phyloP scores from a whole-genome alignment of 2,888 invertebrate species.

The Dinocampus coccinellae region DNA sequence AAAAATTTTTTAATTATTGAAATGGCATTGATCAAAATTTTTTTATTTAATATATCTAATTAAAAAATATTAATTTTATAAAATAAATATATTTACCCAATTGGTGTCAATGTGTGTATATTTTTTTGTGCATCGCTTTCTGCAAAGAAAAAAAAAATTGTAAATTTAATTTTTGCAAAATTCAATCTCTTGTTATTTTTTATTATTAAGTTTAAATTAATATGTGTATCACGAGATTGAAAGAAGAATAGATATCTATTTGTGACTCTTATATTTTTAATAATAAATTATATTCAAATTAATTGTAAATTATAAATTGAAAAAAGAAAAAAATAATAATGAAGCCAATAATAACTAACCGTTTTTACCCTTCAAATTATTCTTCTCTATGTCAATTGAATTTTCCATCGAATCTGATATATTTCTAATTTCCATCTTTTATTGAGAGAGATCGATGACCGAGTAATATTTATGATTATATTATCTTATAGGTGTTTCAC shows the following conservation, averaged over 20 bases:
- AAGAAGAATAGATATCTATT: background rate
- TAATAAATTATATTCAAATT: background rate
- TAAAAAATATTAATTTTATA: background rate
- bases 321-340: too few species aligned
- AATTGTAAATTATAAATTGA: background rate
- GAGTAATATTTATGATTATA: background rate
- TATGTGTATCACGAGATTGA: background rate
- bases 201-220: background rate
- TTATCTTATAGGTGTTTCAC: background rate
- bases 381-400: background rate
- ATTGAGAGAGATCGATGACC: background rate
- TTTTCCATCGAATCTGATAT: background rate
- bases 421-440: slow-evolving; percentile 9
- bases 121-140: background rate
- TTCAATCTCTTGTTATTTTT: background rate
- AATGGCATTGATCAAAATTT: background rate
- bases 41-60: too few species aligned
- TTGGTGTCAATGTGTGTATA: background rate
- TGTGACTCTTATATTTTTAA: too few species aligned
- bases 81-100: background rate
- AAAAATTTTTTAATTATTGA: background rate
- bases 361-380: background rate
- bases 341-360: background rate
- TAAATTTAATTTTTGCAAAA: background rate
- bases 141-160: background rate